Evolutionary conservation across 2,797 vertebrate genomes (phyloP).

Genomic region (Fundulus diaphanus): DNA sequence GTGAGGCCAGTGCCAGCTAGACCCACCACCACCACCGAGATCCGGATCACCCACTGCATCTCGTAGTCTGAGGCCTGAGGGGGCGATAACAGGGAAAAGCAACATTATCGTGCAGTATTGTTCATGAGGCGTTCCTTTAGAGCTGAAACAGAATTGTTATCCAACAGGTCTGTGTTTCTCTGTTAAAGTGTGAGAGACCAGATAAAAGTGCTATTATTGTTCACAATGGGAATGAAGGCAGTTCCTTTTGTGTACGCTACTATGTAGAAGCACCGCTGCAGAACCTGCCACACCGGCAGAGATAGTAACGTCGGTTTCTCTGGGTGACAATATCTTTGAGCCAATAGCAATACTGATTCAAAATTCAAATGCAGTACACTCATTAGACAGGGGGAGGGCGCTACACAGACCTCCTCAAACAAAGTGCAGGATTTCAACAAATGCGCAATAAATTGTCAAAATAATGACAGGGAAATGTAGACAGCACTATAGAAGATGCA

Average conservation of each 20-base stretch:
- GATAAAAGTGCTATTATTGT: neutral
- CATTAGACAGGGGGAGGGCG: no score
- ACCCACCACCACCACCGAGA: constrained; percentile 80
- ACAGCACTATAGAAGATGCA: no score
- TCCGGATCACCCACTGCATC: constrained; percentile 83
- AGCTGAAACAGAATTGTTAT: constrained; percentile 35
- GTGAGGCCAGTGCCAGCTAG: constrained; percentile 75
- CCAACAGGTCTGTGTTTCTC: neutral
- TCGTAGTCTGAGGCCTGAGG: constrained; percentile 83
- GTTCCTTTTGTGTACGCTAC: neutral
- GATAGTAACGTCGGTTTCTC: no score
- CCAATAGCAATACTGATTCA: no score
- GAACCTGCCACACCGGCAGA: no score
- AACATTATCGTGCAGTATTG: constrained; percentile 15
- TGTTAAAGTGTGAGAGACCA: neutral
- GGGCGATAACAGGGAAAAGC: neutral
- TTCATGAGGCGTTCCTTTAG: constrained; percentile 30
- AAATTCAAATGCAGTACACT: no score
- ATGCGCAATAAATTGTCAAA: no score
- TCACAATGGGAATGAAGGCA: neutral
- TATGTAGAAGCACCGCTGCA: neutral
- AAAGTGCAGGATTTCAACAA: no score
- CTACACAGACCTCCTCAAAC: no score
- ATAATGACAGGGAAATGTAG: no score
- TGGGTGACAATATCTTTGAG: no score